phyloP scores from a whole-genome alignment of 35 echinoderm and acorn worm species.

The Apostichopus parvimensis region DNA sequence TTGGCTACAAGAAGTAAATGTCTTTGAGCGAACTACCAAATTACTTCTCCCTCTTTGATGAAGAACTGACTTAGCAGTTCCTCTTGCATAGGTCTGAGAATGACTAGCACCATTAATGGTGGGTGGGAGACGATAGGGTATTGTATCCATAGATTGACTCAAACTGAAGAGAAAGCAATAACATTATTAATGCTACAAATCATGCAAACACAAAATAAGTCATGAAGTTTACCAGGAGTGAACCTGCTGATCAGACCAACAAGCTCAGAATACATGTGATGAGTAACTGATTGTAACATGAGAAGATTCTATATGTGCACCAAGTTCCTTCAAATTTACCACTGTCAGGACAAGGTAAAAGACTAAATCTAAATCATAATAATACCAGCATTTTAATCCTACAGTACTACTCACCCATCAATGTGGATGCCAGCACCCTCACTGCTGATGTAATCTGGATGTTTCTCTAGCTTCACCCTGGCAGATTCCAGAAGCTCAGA shows the following conservation, averaged over 20 bases:
- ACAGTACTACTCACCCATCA: slow-evolving; percentile 17
- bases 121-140: slow-evolving; percentile 40
- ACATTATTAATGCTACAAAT: no score
- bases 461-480: slow-evolving; percentile 46
- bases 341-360: no score
- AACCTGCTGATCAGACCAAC: not conserved
- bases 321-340: no score
- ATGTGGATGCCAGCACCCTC: not conserved
- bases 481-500: slow-evolving; percentile 48
- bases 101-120: slow-evolving; percentile 46
- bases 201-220: no score
- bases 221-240: no score
- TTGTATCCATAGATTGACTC: not conserved
- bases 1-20: slow-evolving; percentile 18
- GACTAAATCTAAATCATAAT: no score
- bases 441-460: slow-evolving; percentile 1
- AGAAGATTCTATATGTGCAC: no score
- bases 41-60: slow-evolving; percentile 30
- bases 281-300: no score
- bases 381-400: no score
- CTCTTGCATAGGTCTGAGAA: slow-evolving; percentile 55
- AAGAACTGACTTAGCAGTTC: slow-evolving; percentile 48
- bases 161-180: not conserved
- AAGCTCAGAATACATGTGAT: no score
- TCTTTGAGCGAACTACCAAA: slow-evolving; percentile 21